Base-by-base conservation (phyloP, 2,888 invertebrate genomes). In the Drosophila paranaensis region DNA sequence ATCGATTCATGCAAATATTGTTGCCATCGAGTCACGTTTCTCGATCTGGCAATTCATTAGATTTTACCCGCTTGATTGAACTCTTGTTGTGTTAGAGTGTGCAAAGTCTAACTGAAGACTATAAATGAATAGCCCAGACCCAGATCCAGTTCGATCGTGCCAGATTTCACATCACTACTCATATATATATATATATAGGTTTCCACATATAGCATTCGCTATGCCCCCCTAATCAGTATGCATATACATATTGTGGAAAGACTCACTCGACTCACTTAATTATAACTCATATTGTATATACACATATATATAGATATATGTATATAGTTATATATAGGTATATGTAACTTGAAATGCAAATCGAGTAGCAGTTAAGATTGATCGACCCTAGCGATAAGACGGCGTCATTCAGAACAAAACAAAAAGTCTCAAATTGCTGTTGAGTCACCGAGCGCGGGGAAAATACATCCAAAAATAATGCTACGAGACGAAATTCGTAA, bases 151-250 rank as follows among this genome's bases (percentile, higher is more conserved):
- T 64, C 10, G 43, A 46, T 50, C 54, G 42, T 45, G 20, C 37
- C 6, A 48, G 30, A 30, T 48, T 48, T 48, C 48, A 33, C 30
- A 48, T 5, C 6, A 48, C 30, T 30, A 8, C 30, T 33, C 30
- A 30, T n/a, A 30, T 14, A 27, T 40, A 54, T 16, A 25, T n/a
- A 45, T 8, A 10, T n/a, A 30, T 25, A 60, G 10, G 35, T 54
- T 64, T 30, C 13, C 30, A 37, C 35, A 39, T 43, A 57, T 50
- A 60, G 45, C 51, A 61, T 40, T 61, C 55, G 64, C 63, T 58
- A 56, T 62, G 54, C 63, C 70, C 45, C 46, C 62, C 65, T 66
- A 69, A 82, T 87, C 82, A 79, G 74, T 74, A 83, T 87, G 85
- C 72, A 82, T 74, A 87, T 83, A 71, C n/a, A 82, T 65, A 74